Conservation (phyloP, 2,113 vertebrate genomes). For the Heterotilapia buettikoferi region DNA sequence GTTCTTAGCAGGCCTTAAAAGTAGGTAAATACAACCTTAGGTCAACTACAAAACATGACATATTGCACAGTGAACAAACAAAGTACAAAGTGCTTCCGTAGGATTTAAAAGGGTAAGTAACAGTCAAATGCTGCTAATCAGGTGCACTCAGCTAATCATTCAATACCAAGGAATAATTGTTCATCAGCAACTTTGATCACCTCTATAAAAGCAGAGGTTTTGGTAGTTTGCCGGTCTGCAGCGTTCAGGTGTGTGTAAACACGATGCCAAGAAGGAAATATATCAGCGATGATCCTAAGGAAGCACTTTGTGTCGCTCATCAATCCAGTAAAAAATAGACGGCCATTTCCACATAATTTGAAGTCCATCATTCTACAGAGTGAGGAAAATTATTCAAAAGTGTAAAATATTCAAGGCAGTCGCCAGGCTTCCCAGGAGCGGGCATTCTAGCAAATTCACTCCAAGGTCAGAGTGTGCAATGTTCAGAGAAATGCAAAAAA, state of each 20-base stretch:
- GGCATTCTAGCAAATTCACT: background rate
- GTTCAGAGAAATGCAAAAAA: background rate
- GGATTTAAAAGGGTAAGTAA: background rate
- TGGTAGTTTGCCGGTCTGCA: background rate
- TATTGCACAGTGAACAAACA: background rate
- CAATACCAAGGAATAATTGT: background rate
- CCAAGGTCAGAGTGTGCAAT: background rate
- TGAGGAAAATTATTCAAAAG: background rate
- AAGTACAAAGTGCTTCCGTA: background rate
- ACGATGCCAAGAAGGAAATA: accelerated
- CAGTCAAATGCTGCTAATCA: background rate
- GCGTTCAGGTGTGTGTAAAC: background rate
- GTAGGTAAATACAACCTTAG: background rate
- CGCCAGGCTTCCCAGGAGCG: background rate
- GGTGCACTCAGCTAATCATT: background rate
- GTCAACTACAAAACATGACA: background rate
- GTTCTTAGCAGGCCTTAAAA: too few relatives aligned
- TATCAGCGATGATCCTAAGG: background rate
- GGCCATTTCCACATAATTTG: background rate
- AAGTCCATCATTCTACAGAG: background rate
- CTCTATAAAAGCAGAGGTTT: background rate
- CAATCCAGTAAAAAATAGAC: background rate
- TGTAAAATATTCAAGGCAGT: background rate
- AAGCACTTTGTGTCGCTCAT: accelerated
- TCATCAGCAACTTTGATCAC: background rate